Evolutionary conservation across 2,888 invertebrate species (phyloP).

Genomic region (Mimachlamys varia): DNA sequence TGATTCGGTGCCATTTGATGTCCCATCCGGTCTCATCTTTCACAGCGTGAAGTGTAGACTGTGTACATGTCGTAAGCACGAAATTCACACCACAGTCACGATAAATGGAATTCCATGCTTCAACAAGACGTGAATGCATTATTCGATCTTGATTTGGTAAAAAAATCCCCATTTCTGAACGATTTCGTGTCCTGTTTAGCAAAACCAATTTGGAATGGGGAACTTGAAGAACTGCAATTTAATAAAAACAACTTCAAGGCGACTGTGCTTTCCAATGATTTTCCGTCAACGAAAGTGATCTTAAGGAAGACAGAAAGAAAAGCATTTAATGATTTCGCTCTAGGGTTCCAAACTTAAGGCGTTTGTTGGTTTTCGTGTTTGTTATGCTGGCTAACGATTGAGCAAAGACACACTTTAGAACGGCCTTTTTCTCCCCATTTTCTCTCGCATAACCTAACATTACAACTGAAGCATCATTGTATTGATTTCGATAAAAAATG

Average conservation of each 20-base stretch:
- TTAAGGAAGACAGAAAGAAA: not conserved
- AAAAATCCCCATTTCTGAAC: constrained; percentile 18
- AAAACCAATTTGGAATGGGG: not conserved
- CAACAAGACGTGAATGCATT: not conserved
- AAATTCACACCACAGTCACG: not conserved
- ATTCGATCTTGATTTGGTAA: not conserved
- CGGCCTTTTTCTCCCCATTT: not conserved
- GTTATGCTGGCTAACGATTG: not conserved
- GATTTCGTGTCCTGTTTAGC: constrained; percentile 1
- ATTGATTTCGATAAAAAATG: not conserved
- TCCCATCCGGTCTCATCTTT: not conserved
- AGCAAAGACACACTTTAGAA: not conserved
- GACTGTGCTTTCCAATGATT: constrained; percentile 20
- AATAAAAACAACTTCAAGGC: constrained; percentile 16
- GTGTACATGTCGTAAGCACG: not conserved
- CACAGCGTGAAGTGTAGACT: not conserved
- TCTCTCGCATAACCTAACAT: not conserved
- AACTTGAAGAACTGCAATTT: not conserved
- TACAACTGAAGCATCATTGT: not conserved
- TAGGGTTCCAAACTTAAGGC: constrained; percentile 23
- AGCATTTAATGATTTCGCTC: constrained; percentile 13
- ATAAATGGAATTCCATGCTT: not conserved
- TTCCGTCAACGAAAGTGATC: constrained; percentile 8
- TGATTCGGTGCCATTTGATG: not conserved
- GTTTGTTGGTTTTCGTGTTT: not conserved